Evolutionary conservation across 2,113 vertebrate species (phyloP).

Genomic region (Cisticola juncidis): DNA sequence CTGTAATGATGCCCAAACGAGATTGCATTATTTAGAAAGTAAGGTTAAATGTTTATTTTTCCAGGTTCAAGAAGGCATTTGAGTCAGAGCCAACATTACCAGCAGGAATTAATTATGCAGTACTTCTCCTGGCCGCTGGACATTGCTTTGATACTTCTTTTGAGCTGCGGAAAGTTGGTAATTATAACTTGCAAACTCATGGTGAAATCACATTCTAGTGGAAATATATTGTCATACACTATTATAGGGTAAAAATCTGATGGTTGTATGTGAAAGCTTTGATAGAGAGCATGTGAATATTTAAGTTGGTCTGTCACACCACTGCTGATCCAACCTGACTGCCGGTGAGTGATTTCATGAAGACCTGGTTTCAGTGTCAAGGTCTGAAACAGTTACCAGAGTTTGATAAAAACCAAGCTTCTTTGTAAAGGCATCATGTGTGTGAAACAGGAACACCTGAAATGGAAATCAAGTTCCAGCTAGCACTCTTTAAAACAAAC

Average conservation of each 20-base stretch:
- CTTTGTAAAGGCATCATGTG: background rate
- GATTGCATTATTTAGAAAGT: conserved; percentile 59
- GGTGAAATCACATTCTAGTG: conserved; percentile 5
- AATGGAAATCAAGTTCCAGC: background rate
- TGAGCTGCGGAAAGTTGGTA: conserved; percentile 98
- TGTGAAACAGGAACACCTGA: background rate
- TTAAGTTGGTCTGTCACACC: background rate
- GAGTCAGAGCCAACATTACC: conserved; percentile 97
- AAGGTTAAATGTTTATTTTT: conserved; percentile 61
- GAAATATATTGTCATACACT: background rate
- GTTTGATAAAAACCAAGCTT: background rate
- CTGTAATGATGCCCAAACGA: background rate
- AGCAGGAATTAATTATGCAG: conserved; percentile 97
- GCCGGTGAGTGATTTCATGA: background rate
- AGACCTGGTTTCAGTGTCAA: background rate
- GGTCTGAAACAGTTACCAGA: background rate
- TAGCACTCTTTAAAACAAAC: background rate
- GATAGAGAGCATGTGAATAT: background rate
- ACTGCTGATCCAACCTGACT: background rate
- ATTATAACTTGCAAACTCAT: conserved; percentile 68
- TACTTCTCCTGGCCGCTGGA: conserved; percentile 92
- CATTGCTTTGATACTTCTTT: conserved; percentile 97
- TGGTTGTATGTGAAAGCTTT: background rate
- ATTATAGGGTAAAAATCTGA: background rate
- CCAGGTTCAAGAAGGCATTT: conserved; percentile 95